These are phyloP conservation scores for Pammene fasciana DNA, from an alignment of 2,888 invertebrate genomes.

Conservation along the genomic window DNA sequence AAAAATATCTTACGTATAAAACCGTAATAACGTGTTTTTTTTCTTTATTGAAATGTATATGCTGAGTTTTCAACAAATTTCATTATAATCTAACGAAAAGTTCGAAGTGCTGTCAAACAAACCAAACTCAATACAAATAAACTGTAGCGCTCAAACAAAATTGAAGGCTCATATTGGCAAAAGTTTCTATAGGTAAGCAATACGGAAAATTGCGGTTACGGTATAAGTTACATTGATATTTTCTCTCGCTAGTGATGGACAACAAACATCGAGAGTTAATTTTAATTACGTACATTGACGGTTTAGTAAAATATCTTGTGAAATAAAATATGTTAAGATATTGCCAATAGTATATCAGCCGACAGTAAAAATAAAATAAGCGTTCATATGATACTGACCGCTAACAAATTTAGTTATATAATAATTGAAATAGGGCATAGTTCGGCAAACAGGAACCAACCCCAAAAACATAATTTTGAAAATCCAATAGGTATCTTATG, in stretches of 20 bases:
- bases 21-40: too few relatives aligned
- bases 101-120: slow-evolving; percentile 30
- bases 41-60: background rate
- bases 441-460: too few relatives aligned
- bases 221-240: slow-evolving; percentile 39
- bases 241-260: slow-evolving; percentile 29
- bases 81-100: slow-evolving; percentile 29
- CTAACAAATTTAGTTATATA: too few relatives aligned
- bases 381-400: too few relatives aligned
- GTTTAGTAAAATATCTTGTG: too few relatives aligned
- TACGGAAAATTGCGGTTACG: slow-evolving; percentile 29
- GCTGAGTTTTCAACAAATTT: slow-evolving; percentile 25
- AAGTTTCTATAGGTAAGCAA: slow-evolving; percentile 30
- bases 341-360: too few relatives aligned
- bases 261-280: background rate
- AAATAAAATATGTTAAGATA: too few relatives aligned
- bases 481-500: too few relatives aligned
- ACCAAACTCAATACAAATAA: slow-evolving; percentile 35
- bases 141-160: slow-evolving; percentile 31
- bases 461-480: too few relatives aligned
- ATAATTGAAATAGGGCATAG: too few relatives aligned
- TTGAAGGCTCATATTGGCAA: slow-evolving; percentile 34
- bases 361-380: too few relatives aligned
- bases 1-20: too few relatives aligned
- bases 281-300: background rate